Conservation (phyloP, 2,888 invertebrate genomes). For the Gastrophysa polygoni region DNA sequence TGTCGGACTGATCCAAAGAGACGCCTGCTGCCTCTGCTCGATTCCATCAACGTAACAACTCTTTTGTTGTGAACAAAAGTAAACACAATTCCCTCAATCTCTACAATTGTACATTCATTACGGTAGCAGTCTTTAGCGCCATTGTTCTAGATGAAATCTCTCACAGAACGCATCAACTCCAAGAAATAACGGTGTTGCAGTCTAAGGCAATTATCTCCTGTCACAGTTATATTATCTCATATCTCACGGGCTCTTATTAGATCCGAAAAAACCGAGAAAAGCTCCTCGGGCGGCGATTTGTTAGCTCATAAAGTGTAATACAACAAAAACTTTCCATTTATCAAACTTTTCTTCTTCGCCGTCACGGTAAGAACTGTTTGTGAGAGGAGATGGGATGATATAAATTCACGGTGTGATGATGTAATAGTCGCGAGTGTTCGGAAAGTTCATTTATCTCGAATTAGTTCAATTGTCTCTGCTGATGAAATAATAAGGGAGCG, state of each 20-base stretch:
- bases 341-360: slow-evolving; percentile 30
- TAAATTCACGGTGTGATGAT: slow-evolving; percentile 27
- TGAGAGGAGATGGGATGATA: slow-evolving; percentile 19
- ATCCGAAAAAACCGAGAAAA: slow-evolving; percentile 28
- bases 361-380: slow-evolving; percentile 31
- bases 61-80: not conserved
- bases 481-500: slow-evolving; percentile 19
- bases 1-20: too few species aligned
- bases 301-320: slow-evolving; percentile 27
- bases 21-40: not conserved
- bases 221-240: slow-evolving; percentile 19
- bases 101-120: not conserved
- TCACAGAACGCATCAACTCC: not conserved
- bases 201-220: slow-evolving; percentile 22
- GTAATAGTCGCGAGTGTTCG: slow-evolving; percentile 10
- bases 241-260: slow-evolving; percentile 26
- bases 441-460: slow-evolving; percentile 23
- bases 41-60: not conserved
- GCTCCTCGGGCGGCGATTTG: slow-evolving; percentile 30
- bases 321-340: slow-evolving; percentile 34
- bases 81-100: not conserved
- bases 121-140: not conserved
- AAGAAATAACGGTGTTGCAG: not conserved
- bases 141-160: not conserved
- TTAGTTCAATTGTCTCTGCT: slow-evolving; percentile 22